Evolutionary conservation across 1,140 invertebrate species (phyloP), one percentile per base, ranked within the genome.

Genomic region (Bursaphelenchus mucronatus): DNA sequence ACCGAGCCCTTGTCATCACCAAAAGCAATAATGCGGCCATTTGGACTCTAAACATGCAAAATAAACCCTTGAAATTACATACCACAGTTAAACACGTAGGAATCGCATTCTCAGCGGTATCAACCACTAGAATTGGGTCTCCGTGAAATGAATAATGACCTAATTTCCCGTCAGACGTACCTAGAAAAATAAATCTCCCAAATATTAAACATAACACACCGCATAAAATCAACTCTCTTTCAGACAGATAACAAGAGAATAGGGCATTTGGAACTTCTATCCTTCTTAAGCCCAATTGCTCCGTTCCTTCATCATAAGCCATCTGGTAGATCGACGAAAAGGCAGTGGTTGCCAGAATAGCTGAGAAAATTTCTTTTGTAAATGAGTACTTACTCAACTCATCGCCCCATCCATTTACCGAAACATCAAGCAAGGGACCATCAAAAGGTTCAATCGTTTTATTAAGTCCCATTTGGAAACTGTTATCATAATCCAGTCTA

Each of bases 191-290:
- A 44, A 39, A 50, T 3, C 13, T 39, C 9, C 11, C 45, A 13
- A 2, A 59, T 49, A n/a, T 49, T 49, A 49, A 49, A n/a, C 1
- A 19, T 59, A 13, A 59, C 57, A n/a, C 40, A 59, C 57, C 57
- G 3, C 5, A 39, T 44, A 59, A 30, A 13, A 59, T 44, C 47
- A 15, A n/a, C 13, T 39, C 10, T n/a, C 57, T 2, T 30, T 59
- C 40, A 44, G 57, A 44, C 57, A 59, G 40, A 13, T 11, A 39
- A 45, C 57, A 9, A n/a, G 30, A n/a, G 40, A 41, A 59, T 30
- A 59, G 3, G n/a, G 47, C 57, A 17, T 59, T 44, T n/a, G 11
- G 11, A n/a, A 59, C 40, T 13, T 45, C 10, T 13, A 46, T 40
- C 11, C 11, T 43, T 3, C 3, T 50, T 39, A 43, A 45, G 19